phyloP scores from a whole-genome alignment of 2,113 vertebrate genomes.

The Syngnathus typhle region DNA sequence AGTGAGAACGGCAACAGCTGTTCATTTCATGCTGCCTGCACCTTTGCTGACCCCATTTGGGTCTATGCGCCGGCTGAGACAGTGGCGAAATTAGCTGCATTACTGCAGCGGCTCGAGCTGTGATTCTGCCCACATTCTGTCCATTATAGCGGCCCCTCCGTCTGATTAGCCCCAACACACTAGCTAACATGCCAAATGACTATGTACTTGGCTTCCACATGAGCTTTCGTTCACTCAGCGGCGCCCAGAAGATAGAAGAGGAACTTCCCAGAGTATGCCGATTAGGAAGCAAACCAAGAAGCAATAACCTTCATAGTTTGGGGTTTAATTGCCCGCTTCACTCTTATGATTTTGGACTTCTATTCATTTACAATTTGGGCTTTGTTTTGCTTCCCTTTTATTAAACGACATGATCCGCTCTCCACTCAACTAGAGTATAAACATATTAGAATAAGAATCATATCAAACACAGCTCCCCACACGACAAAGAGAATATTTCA shows the following conservation, averaged over 20 bases:
- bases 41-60: slow-evolving; percentile 92
- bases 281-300: slow-evolving; percentile 9
- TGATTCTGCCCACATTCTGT: slow-evolving; percentile 98
- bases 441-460: too few relatives aligned
- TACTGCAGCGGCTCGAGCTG: slow-evolving; percentile 86
- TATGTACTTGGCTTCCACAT: slow-evolving; percentile 79
- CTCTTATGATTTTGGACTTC: too few relatives aligned
- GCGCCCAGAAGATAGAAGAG: slow-evolving; percentile 34
- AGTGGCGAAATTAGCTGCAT: slow-evolving; percentile 96
- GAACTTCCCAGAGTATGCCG: slow-evolving; percentile 17
- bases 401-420: too few relatives aligned
- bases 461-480: too few relatives aligned
- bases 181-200: slow-evolving; percentile 99
- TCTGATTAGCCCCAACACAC: slow-evolving; percentile 97
- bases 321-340: too few relatives aligned
- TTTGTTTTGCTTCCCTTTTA: too few relatives aligned
- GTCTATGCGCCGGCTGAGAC: slow-evolving; percentile 78
- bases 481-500: too few relatives aligned
- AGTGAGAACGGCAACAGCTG: slow-evolving; percentile 81
- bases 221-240: slow-evolving; percentile 68
- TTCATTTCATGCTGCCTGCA: slow-evolving; percentile 86
- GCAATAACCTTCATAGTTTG: not conserved
- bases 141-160: slow-evolving; percentile 94
- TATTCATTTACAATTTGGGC: too few relatives aligned
- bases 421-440: too few relatives aligned